Evolutionary conservation across 2,888 invertebrate species (phyloP), one percentile per base, ranked within the genome.

Genomic region (Helicoverpa assulta): DNA sequence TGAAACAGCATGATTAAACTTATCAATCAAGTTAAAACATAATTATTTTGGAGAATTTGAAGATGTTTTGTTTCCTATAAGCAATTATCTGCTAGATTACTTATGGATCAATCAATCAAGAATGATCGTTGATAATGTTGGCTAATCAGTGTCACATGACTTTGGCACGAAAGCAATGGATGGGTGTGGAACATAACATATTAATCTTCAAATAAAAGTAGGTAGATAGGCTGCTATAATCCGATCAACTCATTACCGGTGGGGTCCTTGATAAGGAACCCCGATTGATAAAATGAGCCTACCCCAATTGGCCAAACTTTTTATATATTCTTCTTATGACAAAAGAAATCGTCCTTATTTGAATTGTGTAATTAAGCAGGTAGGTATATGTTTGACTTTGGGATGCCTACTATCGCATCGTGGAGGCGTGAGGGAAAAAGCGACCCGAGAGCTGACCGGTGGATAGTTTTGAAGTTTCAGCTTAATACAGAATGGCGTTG

Each of bases 101-200:
- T n/a, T n/a, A 80, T 50, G 37, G 29, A 16, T 18, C 60, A 80
- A 76, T 80, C 81, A 21, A 81, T 81, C 72, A 77, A 54, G 10
- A 60, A 55, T n/a, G 61, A 75, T 73, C 62, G 62, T 8, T n/a
- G 61, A 64, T 55, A 58, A 61, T 40, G 5, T 37, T n/a, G 40
- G 33, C 12, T 54, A 54, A 64, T 33, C 62, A 59, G 6, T 47
- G 62, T 75, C 78, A 61, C 47, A 50, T 81, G 77, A 70, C 81
- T 52, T 64, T 52, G 5, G 12, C 61, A 40, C 69, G 71, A 8
- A 18, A 12, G 5, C 21, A 40, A 52, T 54, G n/a, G 29, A 51
- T 16, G 33, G 74, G 73, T 55, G 58, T 19, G 66, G 47, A 55
- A 55, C 51, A 12, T 37, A 16, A 47, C 53, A 53, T 47, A 54